Evolutionary conservation across 37 sponge, comb jelly and placozoan genomes (phyloP).

Genomic region (Cladorhizidae sp.): DNA sequence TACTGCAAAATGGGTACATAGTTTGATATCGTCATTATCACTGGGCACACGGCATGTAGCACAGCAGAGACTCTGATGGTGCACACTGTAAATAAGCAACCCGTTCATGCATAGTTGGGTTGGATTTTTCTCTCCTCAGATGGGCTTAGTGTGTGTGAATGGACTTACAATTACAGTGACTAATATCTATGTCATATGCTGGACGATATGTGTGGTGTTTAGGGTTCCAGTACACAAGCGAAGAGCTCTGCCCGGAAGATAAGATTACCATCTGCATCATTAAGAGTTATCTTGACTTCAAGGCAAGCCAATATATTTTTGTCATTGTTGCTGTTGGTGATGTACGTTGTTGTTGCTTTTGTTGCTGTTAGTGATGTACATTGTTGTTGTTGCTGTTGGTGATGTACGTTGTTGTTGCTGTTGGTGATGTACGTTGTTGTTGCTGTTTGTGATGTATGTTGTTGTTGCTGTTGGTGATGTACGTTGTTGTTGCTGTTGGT

Average conservation of each 20-base stretch:
- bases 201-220: neutral
- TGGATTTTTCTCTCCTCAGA: too few species aligned
- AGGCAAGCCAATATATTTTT: slow-evolving; percentile 38
- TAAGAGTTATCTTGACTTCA: slow-evolving; percentile 91
- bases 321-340: neutral
- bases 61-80: too few species aligned
- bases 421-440: too few species aligned
- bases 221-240: slow-evolving; percentile 71
- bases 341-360: neutral
- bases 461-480: neutral
- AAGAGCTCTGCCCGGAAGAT: slow-evolving; percentile 76
- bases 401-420: too few species aligned
- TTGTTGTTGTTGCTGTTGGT: slow-evolving; percentile 2
- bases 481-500: slow-evolving; percentile 1
- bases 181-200: too few species aligned
- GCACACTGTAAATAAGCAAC: too few species aligned
- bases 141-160: too few species aligned
- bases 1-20: slow-evolving; percentile 78
- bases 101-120: too few species aligned
- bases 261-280: slow-evolving; percentile 86
- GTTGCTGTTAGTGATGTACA: neutral
- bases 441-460: neutral
- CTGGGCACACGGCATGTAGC: too few species aligned
- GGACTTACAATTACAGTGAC: too few species aligned
- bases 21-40: neutral